Evolutionary conservation across 2,113 vertebrate species (phyloP).

Genomic region (Heterochromis multidens): DNA sequence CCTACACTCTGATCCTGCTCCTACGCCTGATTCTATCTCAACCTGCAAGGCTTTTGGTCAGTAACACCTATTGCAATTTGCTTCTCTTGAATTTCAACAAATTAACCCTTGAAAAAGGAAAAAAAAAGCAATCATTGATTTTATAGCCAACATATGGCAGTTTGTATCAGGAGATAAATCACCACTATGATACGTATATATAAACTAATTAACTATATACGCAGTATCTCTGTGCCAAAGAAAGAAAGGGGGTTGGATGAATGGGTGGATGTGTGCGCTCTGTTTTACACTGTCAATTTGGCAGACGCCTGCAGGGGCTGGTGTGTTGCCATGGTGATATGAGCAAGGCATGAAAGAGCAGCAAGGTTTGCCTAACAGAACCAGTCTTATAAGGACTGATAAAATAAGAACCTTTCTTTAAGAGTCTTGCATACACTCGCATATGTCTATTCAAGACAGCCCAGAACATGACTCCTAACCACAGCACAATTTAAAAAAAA

Average conservation of each 20-base stretch:
- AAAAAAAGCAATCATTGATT: conserved; percentile 11
- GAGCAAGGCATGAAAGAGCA: conserved; percentile 79
- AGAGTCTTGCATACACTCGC: conserved; percentile 31
- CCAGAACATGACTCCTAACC: neutral
- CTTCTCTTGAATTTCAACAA: conserved; percentile 54
- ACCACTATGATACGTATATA: conserved; percentile 24
- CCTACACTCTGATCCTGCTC: conserved; percentile 72
- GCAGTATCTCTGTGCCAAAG: conserved; percentile 48
- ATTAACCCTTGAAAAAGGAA: conserved; percentile 43
- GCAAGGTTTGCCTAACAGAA: conserved; percentile 78
- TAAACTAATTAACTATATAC: conserved; percentile 56
- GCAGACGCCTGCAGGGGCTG: conserved; percentile 79
- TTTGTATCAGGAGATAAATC: conserved; percentile 31
- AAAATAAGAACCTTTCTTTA: conserved; percentile 66
- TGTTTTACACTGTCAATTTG: conserved; percentile 80
- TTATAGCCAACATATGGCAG: neutral
- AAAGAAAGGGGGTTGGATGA: conserved; percentile 67
- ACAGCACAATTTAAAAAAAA: neutral
- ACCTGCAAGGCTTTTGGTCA: conserved; percentile 69
- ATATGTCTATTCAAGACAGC: conserved; percentile 20
- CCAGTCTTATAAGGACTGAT: conserved; percentile 75
- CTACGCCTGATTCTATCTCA: conserved; percentile 71
- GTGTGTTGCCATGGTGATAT: conserved; percentile 82
- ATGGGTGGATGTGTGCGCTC: conserved; percentile 73
- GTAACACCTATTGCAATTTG: conserved; percentile 58